Evolutionary conservation across 1,140 invertebrate species (phyloP).

Genomic region (Drosophila ohnishii): DNA sequence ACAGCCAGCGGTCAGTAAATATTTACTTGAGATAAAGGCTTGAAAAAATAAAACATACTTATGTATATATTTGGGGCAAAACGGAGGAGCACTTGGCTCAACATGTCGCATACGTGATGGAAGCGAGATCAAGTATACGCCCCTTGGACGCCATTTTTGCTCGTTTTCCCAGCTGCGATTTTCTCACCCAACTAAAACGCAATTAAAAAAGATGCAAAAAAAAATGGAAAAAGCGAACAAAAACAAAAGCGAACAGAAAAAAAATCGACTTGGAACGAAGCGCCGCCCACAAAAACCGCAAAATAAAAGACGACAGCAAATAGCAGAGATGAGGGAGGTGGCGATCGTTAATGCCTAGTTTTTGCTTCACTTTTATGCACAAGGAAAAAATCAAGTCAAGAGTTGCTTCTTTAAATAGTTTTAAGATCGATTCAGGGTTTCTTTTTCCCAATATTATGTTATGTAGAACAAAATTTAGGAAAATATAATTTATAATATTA

Average conservation of each 20-base stretch:
- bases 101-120: slow-evolving; percentile 45
- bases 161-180: slow-evolving; percentile 18
- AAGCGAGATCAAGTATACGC: slow-evolving; percentile 39
- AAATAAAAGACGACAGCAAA: slow-evolving; percentile 65
- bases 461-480: not conserved
- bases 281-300: slow-evolving; percentile 70
- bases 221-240: not conserved
- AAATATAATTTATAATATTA: not conserved
- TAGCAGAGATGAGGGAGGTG: slow-evolving; percentile 35
- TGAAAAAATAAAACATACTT: slow-evolving; percentile 9
- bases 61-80: slow-evolving; percentile 17
- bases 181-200: slow-evolving; percentile 22
- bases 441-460: too few species aligned
- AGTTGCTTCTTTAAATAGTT: not conserved
- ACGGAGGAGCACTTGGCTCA: slow-evolving; percentile 8
- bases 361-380: not conserved
- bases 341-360: slow-evolving; percentile 11
- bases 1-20: slow-evolving; percentile 52
- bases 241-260: slow-evolving; percentile 12
- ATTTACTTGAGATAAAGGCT: slow-evolving; percentile 58
- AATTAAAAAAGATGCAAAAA: slow-evolving; percentile 44
- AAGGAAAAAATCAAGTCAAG: not conserved
- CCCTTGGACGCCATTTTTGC: slow-evolving; percentile 47
- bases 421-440: not conserved
- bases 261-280: slow-evolving; percentile 42